Evolutionary conservation across 2,797 vertebrate genomes (phyloP).

Genomic region (Pangasius sanitwongsei): DNA sequence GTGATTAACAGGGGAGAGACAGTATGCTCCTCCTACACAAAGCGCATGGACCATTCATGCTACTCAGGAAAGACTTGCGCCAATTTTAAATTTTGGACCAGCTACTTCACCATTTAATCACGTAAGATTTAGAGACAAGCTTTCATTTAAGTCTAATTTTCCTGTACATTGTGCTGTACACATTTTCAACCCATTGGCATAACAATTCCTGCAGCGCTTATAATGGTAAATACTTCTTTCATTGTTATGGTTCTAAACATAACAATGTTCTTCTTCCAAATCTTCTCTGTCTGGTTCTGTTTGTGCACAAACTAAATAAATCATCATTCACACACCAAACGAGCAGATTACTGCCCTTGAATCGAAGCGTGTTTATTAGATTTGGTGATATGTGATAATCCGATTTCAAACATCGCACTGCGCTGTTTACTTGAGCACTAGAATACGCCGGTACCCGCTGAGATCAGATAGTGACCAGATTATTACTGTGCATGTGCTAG

Average conservation of each 20-base stretch:
- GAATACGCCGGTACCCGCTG: background rate
- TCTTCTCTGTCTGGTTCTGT: background rate
- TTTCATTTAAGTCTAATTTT: background rate
- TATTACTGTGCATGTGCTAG: background rate
- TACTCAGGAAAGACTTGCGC: background rate
- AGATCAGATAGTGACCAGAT: constrained; percentile 4
- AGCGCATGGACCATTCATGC: background rate
- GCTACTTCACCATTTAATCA: background rate
- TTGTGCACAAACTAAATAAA: background rate
- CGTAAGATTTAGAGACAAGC: background rate
- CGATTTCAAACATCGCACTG: background rate
- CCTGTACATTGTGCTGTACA: background rate
- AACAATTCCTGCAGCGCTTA: background rate
- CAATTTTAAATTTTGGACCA: background rate
- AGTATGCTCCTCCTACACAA: background rate
- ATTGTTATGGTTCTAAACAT: background rate
- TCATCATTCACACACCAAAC: background rate
- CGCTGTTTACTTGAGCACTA: constrained; percentile 2
- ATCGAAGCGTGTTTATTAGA: background rate
- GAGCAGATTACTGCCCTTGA: background rate
- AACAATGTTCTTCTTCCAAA: too few species aligned
- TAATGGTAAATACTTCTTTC: background rate
- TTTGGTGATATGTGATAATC: background rate
- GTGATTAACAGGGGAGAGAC: background rate
- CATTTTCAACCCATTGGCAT: background rate